Evolutionary conservation across 2,797 vertebrate species (phyloP).

Genomic region (Rhynchonycteris naso): DNA sequence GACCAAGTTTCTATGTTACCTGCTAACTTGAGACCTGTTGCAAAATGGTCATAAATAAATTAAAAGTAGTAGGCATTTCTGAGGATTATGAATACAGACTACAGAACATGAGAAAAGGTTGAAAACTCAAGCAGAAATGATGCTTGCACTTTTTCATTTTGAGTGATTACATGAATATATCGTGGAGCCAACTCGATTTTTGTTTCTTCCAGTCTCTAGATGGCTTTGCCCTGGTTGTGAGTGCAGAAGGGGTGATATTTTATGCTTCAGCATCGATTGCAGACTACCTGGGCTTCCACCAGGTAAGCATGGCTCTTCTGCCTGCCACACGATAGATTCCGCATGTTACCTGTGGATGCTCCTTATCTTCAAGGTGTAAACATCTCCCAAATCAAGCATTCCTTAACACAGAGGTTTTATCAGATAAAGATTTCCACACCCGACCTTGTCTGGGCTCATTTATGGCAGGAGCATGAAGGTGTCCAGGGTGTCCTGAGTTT

Average conservation of each 20-base stretch:
- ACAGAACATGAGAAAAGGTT: background rate
- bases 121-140: background rate
- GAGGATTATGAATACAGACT: background rate
- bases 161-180: background rate
- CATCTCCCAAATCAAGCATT: background rate
- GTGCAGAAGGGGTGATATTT: conserved; percentile 96
- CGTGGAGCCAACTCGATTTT: background rate
- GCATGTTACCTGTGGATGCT: background rate
- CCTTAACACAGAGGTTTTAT: background rate
- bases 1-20: background rate
- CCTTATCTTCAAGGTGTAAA: background rate
- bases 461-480: fast-evolving
- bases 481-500: fast-evolving
- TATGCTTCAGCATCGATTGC: conserved; percentile 95
- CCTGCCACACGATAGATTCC: background rate
- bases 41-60: background rate
- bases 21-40: background rate
- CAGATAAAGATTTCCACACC: background rate
- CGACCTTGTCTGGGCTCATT: background rate
- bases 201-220: conserved; percentile 90
- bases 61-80: background rate
- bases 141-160: background rate
- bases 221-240: conserved; percentile 96
- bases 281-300: conserved; percentile 98
- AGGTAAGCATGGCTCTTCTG: conserved; percentile 86